A percentile compares a stretch with the other conserved stretches of the same genome.
These are phyloP conservation scores for Meriones unguiculatus DNA, from an alignment of 2,113 vertebrate species.

Conservation along the genomic window DNA sequence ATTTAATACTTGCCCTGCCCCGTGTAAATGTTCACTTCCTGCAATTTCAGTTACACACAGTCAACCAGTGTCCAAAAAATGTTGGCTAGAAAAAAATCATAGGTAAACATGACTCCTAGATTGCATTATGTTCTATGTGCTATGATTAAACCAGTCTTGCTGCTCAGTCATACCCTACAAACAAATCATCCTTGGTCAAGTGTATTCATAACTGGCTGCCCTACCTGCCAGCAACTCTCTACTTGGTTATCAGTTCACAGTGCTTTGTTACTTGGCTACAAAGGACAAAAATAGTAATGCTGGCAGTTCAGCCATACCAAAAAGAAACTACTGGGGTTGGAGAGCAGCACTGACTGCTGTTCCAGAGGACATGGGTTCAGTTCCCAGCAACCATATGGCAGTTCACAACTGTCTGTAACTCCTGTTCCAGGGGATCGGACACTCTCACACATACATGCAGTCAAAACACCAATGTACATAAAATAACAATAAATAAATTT, in stretches of 20 bases:
- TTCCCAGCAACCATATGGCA: too few species aligned
- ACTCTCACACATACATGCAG: too few species aligned
- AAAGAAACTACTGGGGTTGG: neutral
- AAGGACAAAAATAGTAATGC: neutral
- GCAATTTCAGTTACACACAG: neutral
- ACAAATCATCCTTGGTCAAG: neutral
- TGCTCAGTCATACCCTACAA: neutral
- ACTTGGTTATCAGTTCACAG: neutral
- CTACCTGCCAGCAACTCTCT: neutral
- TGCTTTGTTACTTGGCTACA: neutral
- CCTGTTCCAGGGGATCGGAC: too few species aligned
- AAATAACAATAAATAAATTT: too few species aligned
- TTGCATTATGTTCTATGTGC: neutral
- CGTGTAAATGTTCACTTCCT: neutral
- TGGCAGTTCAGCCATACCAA: neutral
- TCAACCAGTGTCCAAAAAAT: neutral
- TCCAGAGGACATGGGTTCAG: too few species aligned
- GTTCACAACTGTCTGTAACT: too few species aligned
- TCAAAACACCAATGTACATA: too few species aligned
- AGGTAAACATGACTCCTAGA: neutral
- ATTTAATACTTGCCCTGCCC: neutral
- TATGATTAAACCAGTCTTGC: neutral
- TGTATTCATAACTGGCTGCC: neutral
- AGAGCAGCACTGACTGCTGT: too few species aligned
- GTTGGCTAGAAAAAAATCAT: neutral